Evolutionary conservation across 1,140 invertebrate genomes (phyloP).

Genomic region (Bombus huntii): DNA sequence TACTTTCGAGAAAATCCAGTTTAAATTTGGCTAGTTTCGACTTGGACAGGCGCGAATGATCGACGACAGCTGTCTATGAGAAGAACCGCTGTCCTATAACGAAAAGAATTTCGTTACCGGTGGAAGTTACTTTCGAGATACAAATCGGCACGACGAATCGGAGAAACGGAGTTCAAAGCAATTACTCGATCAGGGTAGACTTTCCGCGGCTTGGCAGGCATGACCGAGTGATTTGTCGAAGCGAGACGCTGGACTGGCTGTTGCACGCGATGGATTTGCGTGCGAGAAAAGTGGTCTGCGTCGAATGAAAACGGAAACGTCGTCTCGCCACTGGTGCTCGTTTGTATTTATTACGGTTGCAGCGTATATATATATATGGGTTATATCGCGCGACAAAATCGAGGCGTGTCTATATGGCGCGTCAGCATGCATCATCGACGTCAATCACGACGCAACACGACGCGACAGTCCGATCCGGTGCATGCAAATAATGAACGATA

Average conservation of each 20-base stretch:
- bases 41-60: too few relatives aligned
- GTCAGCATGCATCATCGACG: slow-evolving; percentile 52
- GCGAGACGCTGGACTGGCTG: slow-evolving; percentile 6
- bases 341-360: slow-evolving; percentile 17
- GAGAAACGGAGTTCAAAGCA: background rate
- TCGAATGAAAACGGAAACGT: slow-evolving; percentile 53
- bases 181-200: background rate
- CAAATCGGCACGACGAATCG: background rate
- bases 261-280: slow-evolving; percentile 27
- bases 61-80: too few relatives aligned
- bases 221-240: slow-evolving; percentile 22
- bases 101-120: background rate
- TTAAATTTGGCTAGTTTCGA: too few relatives aligned
- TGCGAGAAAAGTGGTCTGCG: slow-evolving; percentile 7
- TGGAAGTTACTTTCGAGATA: background rate
- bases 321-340: slow-evolving; percentile 35
- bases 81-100: too few relatives aligned
- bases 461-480: slow-evolving; percentile 47
- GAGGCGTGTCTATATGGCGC: slow-evolving; percentile 61
- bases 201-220: background rate
- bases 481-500: slow-evolving; percentile 48
- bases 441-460: slow-evolving; percentile 50
- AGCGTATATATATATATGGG: background rate
- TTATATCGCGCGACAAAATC: slow-evolving; percentile 60
- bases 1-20: too few relatives aligned